Evolutionary conservation across 2,113 vertebrate genomes (phyloP).

Genomic region (Choloepus hoffmanni): DNA sequence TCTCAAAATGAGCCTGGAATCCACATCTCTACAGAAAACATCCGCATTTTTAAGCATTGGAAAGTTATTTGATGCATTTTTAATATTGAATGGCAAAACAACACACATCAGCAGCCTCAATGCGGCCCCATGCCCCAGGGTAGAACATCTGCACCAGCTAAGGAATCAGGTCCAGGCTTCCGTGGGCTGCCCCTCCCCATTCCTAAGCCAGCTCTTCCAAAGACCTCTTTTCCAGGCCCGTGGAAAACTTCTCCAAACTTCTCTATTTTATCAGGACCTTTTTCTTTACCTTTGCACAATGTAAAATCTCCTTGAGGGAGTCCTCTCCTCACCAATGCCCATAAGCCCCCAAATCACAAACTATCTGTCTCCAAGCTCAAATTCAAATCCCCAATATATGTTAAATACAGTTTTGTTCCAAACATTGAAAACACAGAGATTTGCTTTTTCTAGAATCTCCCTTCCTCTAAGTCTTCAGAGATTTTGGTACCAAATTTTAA

Average conservation of each 20-base stretch:
- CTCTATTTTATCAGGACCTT: accelerated
- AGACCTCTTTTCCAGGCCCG: background rate
- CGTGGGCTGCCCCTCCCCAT: accelerated
- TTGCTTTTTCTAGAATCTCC: background rate
- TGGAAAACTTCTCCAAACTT: background rate
- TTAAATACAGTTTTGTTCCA: background rate
- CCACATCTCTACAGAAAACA: background rate
- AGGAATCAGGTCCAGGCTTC: background rate
- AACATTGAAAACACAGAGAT: background rate
- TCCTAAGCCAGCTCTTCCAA: accelerated
- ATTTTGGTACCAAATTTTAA: accelerated
- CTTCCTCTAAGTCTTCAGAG: background rate
- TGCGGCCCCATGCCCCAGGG: no score
- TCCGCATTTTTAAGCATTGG: background rate
- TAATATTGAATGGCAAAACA: background rate
- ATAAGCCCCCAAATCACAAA: background rate
- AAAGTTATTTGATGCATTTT: background rate
- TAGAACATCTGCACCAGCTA: no score
- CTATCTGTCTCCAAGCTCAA: background rate
- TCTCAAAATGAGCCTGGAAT: background rate
- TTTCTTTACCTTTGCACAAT: background rate
- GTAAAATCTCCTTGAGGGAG: background rate
- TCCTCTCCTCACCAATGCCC: no score
- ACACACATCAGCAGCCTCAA: accelerated
- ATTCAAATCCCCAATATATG: background rate